Evolutionary conservation across 2,797 vertebrate species (phyloP), one percentile per base, ranked within the genome.

Genomic region (Crenuchus spilurus): DNA sequence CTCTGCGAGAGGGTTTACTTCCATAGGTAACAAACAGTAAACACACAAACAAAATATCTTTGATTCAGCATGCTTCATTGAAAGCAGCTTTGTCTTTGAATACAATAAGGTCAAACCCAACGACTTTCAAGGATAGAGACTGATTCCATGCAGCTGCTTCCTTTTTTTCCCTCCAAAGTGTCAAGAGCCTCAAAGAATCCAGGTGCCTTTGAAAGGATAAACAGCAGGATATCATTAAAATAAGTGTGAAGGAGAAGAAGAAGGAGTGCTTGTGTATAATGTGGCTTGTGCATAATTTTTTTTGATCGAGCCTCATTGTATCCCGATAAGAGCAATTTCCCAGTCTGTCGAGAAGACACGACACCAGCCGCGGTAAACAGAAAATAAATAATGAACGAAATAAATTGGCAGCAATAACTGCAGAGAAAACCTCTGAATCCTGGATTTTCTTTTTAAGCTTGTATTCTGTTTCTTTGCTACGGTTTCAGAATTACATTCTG

Each of bases 151-250:
- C 42, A 26, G 39, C 28, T 41, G 55, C 46, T 61, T 68, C 61
- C 18, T 35, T 54, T 75, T 63, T 69, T 61, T 52, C 24, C n/a
- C n/a, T 31, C 44, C 48, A 68, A 62, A 73, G 52, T 62, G 39
- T 55, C 64, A 68, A 2, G 18, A 4, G 18, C 30, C 72, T 52
- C 48, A 55, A 52, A 64, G 62, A 57, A 24, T 63, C 22, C 54
- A 60, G 72, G 33, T 58, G 51, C 49, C 65, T 74, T 78, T 64
- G 65, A 75, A 63, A 46, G 30, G 49, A 55, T 63, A 55, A 75
- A 70, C 58, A 55, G 33, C 28, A n/a, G 30, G 30, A 37, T 55
- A 61, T 54, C 37, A 54, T 69, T 61, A 16, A 54, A 75, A 69
- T 69, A 61, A 68, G 46, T 28, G 26, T 68, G 54, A 51, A 35